phyloP scores from a whole-genome alignment of 1,140 invertebrate genomes.

The Sinella curviseta region DNA sequence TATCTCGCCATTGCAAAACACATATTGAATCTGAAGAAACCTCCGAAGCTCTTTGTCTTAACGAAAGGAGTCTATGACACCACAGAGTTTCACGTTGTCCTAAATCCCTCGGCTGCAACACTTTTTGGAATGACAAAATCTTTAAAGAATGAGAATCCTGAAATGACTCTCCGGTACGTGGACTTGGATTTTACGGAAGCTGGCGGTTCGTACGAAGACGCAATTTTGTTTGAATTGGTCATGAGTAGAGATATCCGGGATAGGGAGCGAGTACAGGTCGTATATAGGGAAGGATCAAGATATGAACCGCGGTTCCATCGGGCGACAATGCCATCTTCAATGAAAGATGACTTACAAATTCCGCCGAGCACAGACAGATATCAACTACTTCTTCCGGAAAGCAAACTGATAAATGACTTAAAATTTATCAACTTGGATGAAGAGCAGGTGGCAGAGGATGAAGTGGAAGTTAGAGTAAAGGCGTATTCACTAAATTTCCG shows the following conservation, averaged over 20 bases:
- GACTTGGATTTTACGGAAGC: no score
- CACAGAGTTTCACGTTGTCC: not conserved
- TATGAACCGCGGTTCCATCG: not conserved
- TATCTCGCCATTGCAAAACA: not conserved
- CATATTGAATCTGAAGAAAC: not conserved
- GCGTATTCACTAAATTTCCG: constrained; percentile 29
- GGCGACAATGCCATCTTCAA: not conserved
- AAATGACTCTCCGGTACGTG: not conserved
- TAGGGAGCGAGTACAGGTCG: not conserved
- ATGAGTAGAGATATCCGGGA: not conserved
- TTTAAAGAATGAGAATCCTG: not conserved
- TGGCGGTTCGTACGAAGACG: not conserved
- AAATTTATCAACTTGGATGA: not conserved
- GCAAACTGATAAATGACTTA: not conserved
- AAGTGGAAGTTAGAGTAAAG: constrained; percentile 26
- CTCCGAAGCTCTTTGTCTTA: not conserved
- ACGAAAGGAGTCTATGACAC: not conserved
- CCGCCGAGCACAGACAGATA: not conserved
- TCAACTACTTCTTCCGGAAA: not conserved
- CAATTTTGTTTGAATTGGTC: not conserved
- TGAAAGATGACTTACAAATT: not conserved
- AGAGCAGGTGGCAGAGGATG: not conserved
- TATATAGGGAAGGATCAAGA: not conserved
- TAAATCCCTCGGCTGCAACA: not conserved
- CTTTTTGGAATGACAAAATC: not conserved